phyloP scores from a whole-genome alignment of 2,888 invertebrate species.

The Pandemis heparana region DNA sequence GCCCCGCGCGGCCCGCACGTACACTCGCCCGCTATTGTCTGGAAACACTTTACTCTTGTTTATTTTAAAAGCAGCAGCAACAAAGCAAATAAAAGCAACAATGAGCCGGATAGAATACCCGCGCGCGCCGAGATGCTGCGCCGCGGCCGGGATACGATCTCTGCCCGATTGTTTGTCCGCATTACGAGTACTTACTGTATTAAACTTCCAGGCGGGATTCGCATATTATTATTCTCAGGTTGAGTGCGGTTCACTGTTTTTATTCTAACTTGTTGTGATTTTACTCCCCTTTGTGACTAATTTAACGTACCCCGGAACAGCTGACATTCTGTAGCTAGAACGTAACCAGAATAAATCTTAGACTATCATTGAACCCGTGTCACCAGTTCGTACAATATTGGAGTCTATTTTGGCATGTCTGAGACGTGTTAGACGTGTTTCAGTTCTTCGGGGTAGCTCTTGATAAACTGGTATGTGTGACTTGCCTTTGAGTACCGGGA shows the following conservation, averaged over 20 bases:
- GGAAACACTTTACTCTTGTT: slow-evolving; percentile 36
- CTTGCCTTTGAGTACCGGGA: too few species aligned
- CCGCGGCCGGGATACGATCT: slow-evolving; percentile 16
- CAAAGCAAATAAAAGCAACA: slow-evolving; percentile 41
- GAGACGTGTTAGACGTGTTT: too few species aligned
- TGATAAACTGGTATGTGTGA: too few species aligned
- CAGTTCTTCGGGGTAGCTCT: too few species aligned
- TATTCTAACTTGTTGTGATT: slow-evolving; percentile 12
- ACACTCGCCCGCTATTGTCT: slow-evolving; percentile 31
- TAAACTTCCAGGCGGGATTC: slow-evolving; percentile 23
- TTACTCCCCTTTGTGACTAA: background rate
- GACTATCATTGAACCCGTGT: too few species aligned
- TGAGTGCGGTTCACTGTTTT: slow-evolving; percentile 13
- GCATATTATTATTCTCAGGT: slow-evolving; percentile 32
- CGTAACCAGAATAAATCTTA: background rate
- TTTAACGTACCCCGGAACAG: background rate
- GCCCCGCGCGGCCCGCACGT: slow-evolving; percentile 44
- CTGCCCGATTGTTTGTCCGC: slow-evolving; percentile 37
- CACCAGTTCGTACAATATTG: too few species aligned
- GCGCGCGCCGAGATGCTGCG: slow-evolving; percentile 3
- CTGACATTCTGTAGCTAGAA: background rate
- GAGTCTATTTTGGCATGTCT: too few species aligned
- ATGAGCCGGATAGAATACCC: slow-evolving; percentile 36
- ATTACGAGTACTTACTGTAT: slow-evolving; percentile 29
- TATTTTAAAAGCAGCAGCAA: slow-evolving; percentile 40